These are phyloP conservation scores for Pegoplata infirma DNA, from an alignment of 2,888 invertebrate species.

Conservation along the genomic window DNA sequence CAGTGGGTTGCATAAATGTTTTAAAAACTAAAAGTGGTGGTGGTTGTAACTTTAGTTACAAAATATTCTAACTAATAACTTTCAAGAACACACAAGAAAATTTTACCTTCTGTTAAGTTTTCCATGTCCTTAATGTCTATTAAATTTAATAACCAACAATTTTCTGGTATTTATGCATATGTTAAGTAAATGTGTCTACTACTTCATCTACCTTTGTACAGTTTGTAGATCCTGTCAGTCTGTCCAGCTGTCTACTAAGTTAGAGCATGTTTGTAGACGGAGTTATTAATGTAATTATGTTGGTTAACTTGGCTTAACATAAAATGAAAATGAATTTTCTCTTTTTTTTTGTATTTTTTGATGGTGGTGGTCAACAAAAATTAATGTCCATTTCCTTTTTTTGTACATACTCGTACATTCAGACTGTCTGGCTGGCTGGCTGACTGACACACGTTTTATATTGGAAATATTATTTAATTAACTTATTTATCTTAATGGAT, in stretches of 20 bases:
- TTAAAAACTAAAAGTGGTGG: neutral
- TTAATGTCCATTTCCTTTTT: conserved; percentile 33
- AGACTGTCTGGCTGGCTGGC: neutral
- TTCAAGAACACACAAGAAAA: neutral
- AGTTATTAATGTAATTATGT: conserved; percentile 53
- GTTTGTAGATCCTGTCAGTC: conserved; percentile 1
- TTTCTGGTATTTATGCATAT: conserved; percentile 50
- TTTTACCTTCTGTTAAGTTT: neutral
- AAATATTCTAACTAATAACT: neutral
- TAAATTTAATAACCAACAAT: conserved; percentile 48
- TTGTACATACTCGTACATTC: neutral
- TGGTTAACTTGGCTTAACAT: conserved; percentile 29
- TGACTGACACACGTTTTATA: conserved; percentile 8
- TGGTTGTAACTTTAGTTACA: neutral
- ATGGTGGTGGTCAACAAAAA: conserved; percentile 18
- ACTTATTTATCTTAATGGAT: conserved; percentile 49
- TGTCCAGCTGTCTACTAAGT: neutral
- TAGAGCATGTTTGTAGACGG: neutral
- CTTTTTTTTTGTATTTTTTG: neutral
- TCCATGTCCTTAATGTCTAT: conserved; percentile 7
- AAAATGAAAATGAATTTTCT: conserved; percentile 27
- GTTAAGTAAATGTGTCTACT: conserved; percentile 8
- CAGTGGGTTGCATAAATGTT: neutral
- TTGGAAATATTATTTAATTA: conserved; percentile 47
- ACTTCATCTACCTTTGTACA: no score